Evolutionary conservation across 2,113 vertebrate species (phyloP).

Genomic region (Scolopax mira): DNA sequence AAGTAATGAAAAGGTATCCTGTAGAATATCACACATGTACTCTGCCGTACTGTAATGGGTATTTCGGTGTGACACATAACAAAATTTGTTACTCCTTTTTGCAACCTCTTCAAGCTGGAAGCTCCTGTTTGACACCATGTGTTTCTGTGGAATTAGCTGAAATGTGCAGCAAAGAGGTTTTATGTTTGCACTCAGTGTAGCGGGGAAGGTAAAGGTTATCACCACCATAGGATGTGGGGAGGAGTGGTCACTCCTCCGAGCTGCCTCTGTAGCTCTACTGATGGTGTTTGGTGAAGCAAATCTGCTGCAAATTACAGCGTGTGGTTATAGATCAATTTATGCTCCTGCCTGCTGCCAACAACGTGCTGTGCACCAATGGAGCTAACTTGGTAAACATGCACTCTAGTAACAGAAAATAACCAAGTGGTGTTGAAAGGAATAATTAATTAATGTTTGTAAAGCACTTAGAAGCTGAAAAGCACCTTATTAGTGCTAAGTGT

Average conservation of each 20-base stretch:
- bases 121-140: background rate
- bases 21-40: too few species aligned
- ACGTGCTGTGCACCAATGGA: slow-evolving; percentile 32
- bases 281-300: slow-evolving; percentile 51
- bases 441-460: slow-evolving; percentile 66
- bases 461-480: slow-evolving; percentile 49
- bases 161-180: background rate
- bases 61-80: background rate
- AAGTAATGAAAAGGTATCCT: too few species aligned
- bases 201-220: slow-evolving; percentile 21
- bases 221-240: background rate
- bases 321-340: slow-evolving; percentile 60
- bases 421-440: slow-evolving; percentile 48
- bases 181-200: background rate
- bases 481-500: slow-evolving; percentile 40
- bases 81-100: background rate
- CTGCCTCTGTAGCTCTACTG: background rate
- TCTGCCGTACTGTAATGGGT: background rate
- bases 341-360: slow-evolving; percentile 50
- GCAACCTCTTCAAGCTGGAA: background rate
- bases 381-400: slow-evolving; percentile 48
- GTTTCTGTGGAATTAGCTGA: background rate
- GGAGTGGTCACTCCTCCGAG: slow-evolving; percentile 5
- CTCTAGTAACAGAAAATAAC: slow-evolving; percentile 43
- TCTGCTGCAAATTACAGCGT: slow-evolving; percentile 54